These are phyloP conservation scores for Taenioides sp. DNA, from an alignment of 2,797 vertebrate species.

Conservation along the genomic window DNA sequence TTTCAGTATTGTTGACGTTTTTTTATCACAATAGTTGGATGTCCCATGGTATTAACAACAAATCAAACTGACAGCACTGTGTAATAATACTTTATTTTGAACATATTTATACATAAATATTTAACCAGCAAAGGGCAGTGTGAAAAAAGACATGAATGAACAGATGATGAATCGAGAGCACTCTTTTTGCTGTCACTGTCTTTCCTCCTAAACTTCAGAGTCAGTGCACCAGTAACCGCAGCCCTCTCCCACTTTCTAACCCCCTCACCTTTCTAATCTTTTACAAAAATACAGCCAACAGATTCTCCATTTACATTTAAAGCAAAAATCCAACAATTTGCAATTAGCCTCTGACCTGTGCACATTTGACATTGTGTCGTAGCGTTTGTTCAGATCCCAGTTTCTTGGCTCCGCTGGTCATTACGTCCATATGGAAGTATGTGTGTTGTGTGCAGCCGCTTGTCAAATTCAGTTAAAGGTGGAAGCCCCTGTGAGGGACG, in stretches of 20 bases:
- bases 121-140: neutral
- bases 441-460: slow-evolving; percentile 54
- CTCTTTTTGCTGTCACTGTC: neutral
- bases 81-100: neutral
- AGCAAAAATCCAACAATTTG: slow-evolving; percentile 35
- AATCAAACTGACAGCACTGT: neutral
- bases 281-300: slow-evolving; percentile 48
- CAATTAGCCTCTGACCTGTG: slow-evolving; percentile 66
- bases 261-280: slow-evolving; percentile 49
- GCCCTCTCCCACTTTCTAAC: slow-evolving; percentile 21
- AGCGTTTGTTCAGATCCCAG: slow-evolving; percentile 56
- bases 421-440: slow-evolving; percentile 62
- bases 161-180: neutral
- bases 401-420: slow-evolving; percentile 55
- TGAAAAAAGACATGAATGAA: neutral
- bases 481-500: slow-evolving; percentile 49
- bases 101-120: neutral
- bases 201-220: neutral
- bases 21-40: neutral
- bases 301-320: slow-evolving; percentile 47
- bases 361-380: slow-evolving; percentile 48
- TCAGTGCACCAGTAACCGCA: neutral
- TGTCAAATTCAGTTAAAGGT: slow-evolving; percentile 69
- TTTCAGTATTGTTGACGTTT: no score
- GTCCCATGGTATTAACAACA: neutral